Evolutionary conservation across 1,140 invertebrate genomes (phyloP).

Genomic region (Papilio helenus): DNA sequence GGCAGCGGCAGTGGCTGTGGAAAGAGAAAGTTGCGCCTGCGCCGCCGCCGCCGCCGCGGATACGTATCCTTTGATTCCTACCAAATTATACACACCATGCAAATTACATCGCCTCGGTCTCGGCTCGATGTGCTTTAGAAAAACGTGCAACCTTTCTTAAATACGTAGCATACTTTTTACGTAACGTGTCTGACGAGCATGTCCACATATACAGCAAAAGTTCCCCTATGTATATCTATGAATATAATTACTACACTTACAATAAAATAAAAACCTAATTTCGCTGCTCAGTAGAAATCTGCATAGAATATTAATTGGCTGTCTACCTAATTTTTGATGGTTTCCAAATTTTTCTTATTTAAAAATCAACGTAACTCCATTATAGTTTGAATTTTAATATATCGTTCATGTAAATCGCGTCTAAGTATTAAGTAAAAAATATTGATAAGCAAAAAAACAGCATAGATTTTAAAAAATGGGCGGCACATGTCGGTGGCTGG

Average conservation of each 20-base stretch:
- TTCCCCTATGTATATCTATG: background rate
- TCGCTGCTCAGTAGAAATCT: background rate
- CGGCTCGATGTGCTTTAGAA: background rate
- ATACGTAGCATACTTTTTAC: background rate
- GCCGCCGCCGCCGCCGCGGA: background rate
- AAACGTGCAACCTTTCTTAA: slow-evolving; percentile 16
- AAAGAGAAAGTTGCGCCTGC: slow-evolving; percentile 35
- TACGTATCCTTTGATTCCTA: slow-evolving; percentile 33
- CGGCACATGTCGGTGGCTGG: slow-evolving; percentile 31
- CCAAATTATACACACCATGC: slow-evolving; percentile 32
- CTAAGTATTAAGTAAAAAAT: slow-evolving; percentile 38
- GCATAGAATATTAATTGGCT: background rate
- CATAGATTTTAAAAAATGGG: slow-evolving; percentile 32
- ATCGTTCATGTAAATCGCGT: background rate
- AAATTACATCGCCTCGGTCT: slow-evolving; percentile 20
- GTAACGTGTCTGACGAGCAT: background rate
- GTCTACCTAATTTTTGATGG: background rate
- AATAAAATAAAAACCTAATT: background rate
- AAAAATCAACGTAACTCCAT: too few relatives aligned
- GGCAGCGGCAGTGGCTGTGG: slow-evolving; percentile 22
- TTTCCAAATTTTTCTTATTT: background rate
- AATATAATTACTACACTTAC: background rate
- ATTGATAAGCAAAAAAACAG: background rate
- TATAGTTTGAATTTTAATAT: too few relatives aligned
- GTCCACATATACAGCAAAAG: background rate